phyloP scores from a whole-genome alignment of 1,140 invertebrate species.

The Oreohelix idahoensis region DNA sequence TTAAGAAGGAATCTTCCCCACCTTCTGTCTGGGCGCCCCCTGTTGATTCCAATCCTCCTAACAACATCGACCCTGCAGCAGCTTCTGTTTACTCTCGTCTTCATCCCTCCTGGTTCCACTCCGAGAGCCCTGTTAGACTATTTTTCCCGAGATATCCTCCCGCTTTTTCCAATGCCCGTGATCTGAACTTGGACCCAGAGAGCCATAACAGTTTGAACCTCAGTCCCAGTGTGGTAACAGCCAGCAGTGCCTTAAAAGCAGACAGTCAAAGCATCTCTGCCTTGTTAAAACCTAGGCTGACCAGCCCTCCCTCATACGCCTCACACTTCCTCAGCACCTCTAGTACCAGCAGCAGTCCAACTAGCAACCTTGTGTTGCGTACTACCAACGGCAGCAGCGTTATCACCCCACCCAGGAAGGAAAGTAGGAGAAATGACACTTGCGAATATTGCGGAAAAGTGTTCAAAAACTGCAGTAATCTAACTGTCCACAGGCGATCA shows the following conservation, averaged over 20 bases:
- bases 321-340: slow-evolving; percentile 20
- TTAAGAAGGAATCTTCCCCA: slow-evolving; percentile 11
- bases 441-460: slow-evolving; percentile 99
- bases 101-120: neutral
- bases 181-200: slow-evolving; percentile 46
- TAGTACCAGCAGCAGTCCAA: slow-evolving; percentile 45
- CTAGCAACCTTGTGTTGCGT: slow-evolving; percentile 48
- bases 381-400: slow-evolving; percentile 40
- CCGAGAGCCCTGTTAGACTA: slow-evolving; percentile 8
- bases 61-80: slow-evolving; percentile 7
- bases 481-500: slow-evolving; percentile 95
- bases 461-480: slow-evolving; percentile 98
- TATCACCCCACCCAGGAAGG: slow-evolving; percentile 46
- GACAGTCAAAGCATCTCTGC: slow-evolving; percentile 42
- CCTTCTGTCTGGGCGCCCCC: neutral
- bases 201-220: slow-evolving; percentile 61
- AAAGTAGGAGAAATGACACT: slow-evolving; percentile 91
- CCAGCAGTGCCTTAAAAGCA: slow-evolving; percentile 68
- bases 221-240: slow-evolving; percentile 46
- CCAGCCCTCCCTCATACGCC: slow-evolving; percentile 15
- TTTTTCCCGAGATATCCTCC: slow-evolving; percentile 49
- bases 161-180: slow-evolving; percentile 32
- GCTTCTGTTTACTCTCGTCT: neutral
- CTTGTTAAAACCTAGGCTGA: slow-evolving; percentile 31
- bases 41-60: neutral